Evolutionary conservation across 2,888 invertebrate species (phyloP), one percentile per base, ranked within the genome.

Genomic region (Spicauda simplicius): DNA sequence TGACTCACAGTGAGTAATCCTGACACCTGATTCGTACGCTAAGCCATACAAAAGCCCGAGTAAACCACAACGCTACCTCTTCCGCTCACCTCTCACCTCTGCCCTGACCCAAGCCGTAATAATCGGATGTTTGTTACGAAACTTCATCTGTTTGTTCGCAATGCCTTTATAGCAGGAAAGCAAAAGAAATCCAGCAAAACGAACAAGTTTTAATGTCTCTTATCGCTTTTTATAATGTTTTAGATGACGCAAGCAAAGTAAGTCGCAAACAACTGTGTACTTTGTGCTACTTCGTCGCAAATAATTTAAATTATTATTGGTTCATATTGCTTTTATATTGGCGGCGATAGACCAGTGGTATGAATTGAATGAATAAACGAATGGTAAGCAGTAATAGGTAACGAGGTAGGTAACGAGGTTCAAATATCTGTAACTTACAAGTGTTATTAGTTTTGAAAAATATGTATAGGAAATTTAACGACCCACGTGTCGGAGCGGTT

Each of bases 121-220:
- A 61, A 61, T 67, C 61, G 52, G 61, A 61, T 57, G 61, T 61
- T 67, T 67, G 67, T 61, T 41, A 61, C 52, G 67, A 67, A 61
- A 67, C 67, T 61, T 61, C 61, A 61, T 67, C 67, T 67, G 67
- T 67, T 67, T 61, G 67, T 57, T 67, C 56, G 52, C 67, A 67
- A 67, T 61, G 61, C 55, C 61, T 67, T 67, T 57, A 67, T 67
- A 61, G 33, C 50, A 56, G 52, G 10, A 56, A 55, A 67, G 56
- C 37, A 61, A 61, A 67, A 61, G 67, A 67, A 67, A 66, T 60
- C 55, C 50, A 64, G 25, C 16, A 6, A 41, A 67, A 57, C 37
- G 37, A 56, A 25, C 37, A 67, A 61, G 50, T 61, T 67, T 67
- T 67, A 66, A 66, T 66, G 60, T 66, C 20, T 52, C 54, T 61